Base-by-base conservation (phyloP, 2,797 vertebrate species). In the Neomorphus geoffroyi region DNA sequence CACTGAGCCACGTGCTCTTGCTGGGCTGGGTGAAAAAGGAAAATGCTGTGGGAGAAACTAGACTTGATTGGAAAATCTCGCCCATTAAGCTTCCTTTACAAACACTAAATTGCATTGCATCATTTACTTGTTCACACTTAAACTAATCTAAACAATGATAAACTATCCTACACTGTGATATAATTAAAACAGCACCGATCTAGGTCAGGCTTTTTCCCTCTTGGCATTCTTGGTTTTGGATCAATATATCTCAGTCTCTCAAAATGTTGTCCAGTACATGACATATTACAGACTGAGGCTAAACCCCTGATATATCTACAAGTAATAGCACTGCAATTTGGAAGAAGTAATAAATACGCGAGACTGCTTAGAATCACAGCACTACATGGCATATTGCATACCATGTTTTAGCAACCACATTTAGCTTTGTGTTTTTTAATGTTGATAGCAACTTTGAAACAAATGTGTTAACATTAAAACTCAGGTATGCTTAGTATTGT, bases 381-480 rank as follows among this genome's bases (percentile, higher is more conserved):
- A 79, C 70, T 60, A 30, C 35, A 13, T 11, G 28, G 53, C 80
- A 96, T 93, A 94, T 94, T 94, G 85, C 83, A 94, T 71, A 85
- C 89, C 70, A 62, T 90, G 79, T 72, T 98, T 96, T 91, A 97
- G 95, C 94, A 97, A 92, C 60, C 72, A 88, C 89, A 96, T 95
- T 96, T 95, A 96, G 94, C 93, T 97, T 93, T 96, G 93, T 83
- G 87, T 70, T 94, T 96, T 88, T 94, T 88, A 95, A 93, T 71
- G 70, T 91, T 95, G 93, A 62, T 71, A 94, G 86, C 65, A 94
- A 96, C 90, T 97, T 91, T 82, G 87, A 97, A 97, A 97, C 94
- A 95, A 96, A 95, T 96, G 96, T 24, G 83, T 92, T 97, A 97
- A 96, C 95, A 96, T 95, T 96, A 97, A 97, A 97, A 96, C 96